Evolutionary conservation across 2,888 invertebrate genomes (phyloP).

Genomic region (Tipula helvola): DNA sequence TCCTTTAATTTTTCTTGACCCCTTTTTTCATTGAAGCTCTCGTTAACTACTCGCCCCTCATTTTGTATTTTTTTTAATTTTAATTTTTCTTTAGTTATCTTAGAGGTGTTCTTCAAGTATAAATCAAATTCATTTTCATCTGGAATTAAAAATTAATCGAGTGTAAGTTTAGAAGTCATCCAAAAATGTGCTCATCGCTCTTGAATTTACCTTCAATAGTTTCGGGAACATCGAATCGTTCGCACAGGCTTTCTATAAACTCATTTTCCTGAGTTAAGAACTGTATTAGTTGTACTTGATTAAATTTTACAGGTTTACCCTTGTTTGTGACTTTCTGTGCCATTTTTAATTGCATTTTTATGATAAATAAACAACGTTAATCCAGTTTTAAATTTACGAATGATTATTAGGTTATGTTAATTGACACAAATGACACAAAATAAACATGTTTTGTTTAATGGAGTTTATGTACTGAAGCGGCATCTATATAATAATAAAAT

Average conservation of each 20-base stretch:
- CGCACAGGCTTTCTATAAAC: constrained; percentile 25
- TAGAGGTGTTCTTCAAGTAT: background rate
- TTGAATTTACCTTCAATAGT: constrained; percentile 25
- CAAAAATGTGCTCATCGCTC: background rate
- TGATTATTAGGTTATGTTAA: background rate
- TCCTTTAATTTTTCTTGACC: constrained; percentile 26
- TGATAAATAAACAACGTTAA: background rate
- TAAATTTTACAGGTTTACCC: constrained; percentile 14
- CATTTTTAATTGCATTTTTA: background rate
- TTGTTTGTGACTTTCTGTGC: background rate
- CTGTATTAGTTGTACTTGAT: constrained; percentile 16
- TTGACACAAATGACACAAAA: background rate
- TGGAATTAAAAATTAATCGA: background rate
- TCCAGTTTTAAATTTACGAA: background rate
- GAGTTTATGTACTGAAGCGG: background rate
- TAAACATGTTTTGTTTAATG: background rate
- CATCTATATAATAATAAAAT: too few relatives aligned
- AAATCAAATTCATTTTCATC: background rate
- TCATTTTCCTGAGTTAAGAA: constrained; percentile 22
- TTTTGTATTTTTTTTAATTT: constrained; percentile 5
- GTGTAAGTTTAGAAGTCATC: background rate
- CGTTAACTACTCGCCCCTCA: constrained; percentile 10
- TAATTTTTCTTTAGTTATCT: background rate
- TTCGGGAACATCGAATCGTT: constrained; percentile 30
- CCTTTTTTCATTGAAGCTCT: constrained; percentile 14